These are phyloP conservation scores for Periparus ater DNA, from an alignment of 2,797 vertebrate species.

Conservation along the genomic window DNA sequence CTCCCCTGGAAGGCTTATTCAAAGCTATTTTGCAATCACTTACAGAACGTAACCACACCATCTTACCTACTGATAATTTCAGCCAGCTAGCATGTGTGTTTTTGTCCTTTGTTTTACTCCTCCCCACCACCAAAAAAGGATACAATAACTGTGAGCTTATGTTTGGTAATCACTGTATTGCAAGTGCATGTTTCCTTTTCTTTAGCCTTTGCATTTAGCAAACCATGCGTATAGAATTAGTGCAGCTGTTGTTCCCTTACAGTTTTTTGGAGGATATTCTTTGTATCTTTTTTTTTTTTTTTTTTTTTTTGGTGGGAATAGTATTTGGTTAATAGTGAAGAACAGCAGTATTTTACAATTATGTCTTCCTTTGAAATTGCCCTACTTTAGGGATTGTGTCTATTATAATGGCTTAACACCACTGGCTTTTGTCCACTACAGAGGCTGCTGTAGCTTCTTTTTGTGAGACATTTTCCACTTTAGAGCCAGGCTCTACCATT, in stretches of 20 bases:
- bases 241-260: not conserved
- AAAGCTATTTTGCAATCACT: constrained; percentile 38
- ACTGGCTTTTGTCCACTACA: not conserved
- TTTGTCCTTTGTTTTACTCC: not conserved
- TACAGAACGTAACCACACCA: not conserved
- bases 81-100: not conserved
- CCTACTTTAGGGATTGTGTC: not conserved
- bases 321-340: not conserved
- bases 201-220: not conserved
- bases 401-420: not conserved
- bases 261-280: not conserved
- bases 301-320: not conserved
- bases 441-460: not conserved
- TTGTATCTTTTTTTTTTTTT: not conserved
- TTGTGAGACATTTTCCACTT: not conserved
- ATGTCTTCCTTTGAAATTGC: not conserved
- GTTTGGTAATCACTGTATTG: not conserved
- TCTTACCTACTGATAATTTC: not conserved
- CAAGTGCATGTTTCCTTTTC: not conserved
- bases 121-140: not conserved
- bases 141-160: not conserved
- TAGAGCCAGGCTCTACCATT: not conserved
- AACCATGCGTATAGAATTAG: not conserved
- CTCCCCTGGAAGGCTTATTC: constrained; percentile 46
- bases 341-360: not conserved